Evolutionary conservation across 1,140 invertebrate species (phyloP).

Genomic region (Drosophila truncata): DNA sequence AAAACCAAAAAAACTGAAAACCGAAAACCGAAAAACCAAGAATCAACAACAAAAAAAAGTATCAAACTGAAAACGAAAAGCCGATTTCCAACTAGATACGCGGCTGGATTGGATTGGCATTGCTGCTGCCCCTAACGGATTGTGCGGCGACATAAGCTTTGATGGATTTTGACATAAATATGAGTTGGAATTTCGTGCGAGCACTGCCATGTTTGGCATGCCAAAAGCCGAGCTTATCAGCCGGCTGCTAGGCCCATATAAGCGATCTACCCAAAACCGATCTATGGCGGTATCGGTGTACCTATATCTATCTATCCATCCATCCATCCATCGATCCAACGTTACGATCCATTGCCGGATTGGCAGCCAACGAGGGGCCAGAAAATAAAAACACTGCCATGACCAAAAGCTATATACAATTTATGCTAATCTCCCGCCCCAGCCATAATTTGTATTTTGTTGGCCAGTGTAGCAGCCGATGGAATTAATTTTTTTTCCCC

Average conservation of each 20-base stretch:
- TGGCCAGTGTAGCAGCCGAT: slow-evolving; percentile 44
- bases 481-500: slow-evolving; percentile 13
- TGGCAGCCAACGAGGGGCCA: slow-evolving; percentile 68
- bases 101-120: slow-evolving; percentile 28
- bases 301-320: background rate
- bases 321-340: slow-evolving; percentile 26
- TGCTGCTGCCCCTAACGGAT: slow-evolving; percentile 60
- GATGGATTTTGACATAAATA: slow-evolving; percentile 84
- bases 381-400: slow-evolving; percentile 65
- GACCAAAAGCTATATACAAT: slow-evolving; percentile 51
- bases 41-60: slow-evolving; percentile 1
- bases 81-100: slow-evolving; percentile 52
- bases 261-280: slow-evolving; percentile 29
- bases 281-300: slow-evolving; percentile 4
- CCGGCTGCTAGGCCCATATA: slow-evolving; percentile 46
- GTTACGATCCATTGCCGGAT: slow-evolving; percentile 23
- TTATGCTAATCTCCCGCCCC: slow-evolving; percentile 77
- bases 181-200: slow-evolving; percentile 74
- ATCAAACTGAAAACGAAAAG: slow-evolving; percentile 28
- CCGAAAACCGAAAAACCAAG: background rate
- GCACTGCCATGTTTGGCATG: slow-evolving; percentile 60
- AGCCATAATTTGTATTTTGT: slow-evolving; percentile 78
- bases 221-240: slow-evolving; percentile 67
- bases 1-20: slow-evolving; percentile 33
- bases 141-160: slow-evolving; percentile 79